Percentiles rank a stretch among this genome's conserved stretches.
Conservation (phyloP, 2,797 vertebrate species). For the Podarcis siculus region DNA sequence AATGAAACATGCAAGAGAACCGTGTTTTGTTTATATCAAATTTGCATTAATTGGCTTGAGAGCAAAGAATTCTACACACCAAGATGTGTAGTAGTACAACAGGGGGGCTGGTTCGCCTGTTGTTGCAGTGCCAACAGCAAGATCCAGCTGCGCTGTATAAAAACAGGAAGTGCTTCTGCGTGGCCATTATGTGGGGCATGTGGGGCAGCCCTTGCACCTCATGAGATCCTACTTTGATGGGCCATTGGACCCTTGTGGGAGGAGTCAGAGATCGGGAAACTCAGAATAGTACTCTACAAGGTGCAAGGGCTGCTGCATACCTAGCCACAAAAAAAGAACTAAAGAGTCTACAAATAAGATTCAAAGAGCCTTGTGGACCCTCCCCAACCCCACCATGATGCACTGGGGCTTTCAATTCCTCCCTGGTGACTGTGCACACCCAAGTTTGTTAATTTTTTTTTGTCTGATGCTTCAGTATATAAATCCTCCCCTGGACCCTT, state of each 20-base stretch:
- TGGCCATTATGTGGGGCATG: no score
- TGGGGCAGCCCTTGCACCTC: background rate
- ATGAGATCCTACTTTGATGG: no score
- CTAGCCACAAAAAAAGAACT: background rate
- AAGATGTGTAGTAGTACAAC: background rate
- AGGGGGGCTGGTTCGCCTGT: background rate
- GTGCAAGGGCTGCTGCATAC: background rate
- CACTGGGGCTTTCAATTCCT: background rate
- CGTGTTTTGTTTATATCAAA: no score
- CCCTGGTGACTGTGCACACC: conserved; percentile 1
- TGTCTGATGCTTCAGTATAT: conserved; percentile 14
- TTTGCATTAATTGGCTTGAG: background rate
- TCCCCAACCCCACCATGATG: background rate
- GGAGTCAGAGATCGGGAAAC: background rate
- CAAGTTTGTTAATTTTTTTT: conserved; percentile 12
- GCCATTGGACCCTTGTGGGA: background rate
- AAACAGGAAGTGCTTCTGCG: background rate
- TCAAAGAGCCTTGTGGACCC: background rate
- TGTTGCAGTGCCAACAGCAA: background rate
- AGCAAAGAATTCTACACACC: background rate
- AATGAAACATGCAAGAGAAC: background rate
- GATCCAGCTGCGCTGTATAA: background rate
- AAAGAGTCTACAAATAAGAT: background rate
- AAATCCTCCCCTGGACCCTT: background rate
- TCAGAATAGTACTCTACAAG: no score